A percentile compares a stretch with the other conserved stretches of the same genome.
These are phyloP conservation scores for Nemoura dubitans DNA, from an alignment of 2,888 invertebrate genomes.

Conservation along the genomic window DNA sequence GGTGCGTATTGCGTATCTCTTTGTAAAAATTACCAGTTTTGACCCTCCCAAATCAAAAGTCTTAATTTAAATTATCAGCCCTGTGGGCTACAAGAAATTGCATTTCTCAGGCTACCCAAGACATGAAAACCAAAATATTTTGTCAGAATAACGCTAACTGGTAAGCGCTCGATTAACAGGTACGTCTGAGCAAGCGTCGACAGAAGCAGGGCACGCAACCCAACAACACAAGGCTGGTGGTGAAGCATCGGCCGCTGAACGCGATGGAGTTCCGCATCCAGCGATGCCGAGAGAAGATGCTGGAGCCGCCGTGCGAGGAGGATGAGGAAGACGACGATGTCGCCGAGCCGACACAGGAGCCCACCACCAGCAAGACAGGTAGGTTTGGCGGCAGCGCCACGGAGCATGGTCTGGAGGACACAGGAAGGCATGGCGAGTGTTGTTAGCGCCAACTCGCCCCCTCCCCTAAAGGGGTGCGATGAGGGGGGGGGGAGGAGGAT, in stretches of 20 bases:
- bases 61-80: too few relatives aligned
- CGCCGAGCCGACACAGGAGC: conserved; percentile 38
- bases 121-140: too few relatives aligned
- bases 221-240: conserved; percentile 84
- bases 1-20: neutral
- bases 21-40: too few relatives aligned
- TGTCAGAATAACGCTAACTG: conserved; percentile 55
- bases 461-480: too few relatives aligned
- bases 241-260: conserved; percentile 88
- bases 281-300: conserved; percentile 82
- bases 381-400: too few relatives aligned
- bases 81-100: too few relatives aligned
- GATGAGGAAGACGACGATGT: conserved; percentile 69
- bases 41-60: too few relatives aligned
- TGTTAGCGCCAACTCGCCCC: too few relatives aligned
- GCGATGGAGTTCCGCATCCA: conserved; percentile 88
- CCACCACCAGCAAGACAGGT: conserved; percentile 42
- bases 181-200: conserved; percentile 87
- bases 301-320: conserved; percentile 83
- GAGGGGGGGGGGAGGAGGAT: too few relatives aligned
- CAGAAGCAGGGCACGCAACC: conserved; percentile 77
- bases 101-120: too few relatives aligned
- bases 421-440: conserved; percentile 8
- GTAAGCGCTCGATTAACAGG: conserved; percentile 69
- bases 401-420: conserved; percentile 43